Conservation (phyloP, 2,888 invertebrate genomes). For the Parnassius glacialis region DNA sequence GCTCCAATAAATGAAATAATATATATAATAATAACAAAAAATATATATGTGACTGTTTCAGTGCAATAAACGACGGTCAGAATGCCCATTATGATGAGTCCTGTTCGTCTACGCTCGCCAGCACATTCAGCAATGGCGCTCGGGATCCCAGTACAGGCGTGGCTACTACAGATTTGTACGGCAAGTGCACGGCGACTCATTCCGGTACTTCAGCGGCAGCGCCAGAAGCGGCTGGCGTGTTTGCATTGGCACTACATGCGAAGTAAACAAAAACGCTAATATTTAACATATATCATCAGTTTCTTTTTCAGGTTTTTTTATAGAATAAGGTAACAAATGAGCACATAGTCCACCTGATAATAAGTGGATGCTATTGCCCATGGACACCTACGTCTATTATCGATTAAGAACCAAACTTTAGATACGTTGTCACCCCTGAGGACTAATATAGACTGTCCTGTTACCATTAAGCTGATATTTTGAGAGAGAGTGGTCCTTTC, state of each 20-base stretch:
- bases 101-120: slow-evolving; percentile 98
- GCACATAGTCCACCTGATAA: too few relatives aligned
- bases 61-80: slow-evolving; percentile 99
- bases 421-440: too few relatives aligned
- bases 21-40: background rate
- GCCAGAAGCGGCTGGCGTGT: slow-evolving; percentile 99
- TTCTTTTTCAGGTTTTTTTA: too few relatives aligned
- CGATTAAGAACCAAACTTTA: too few relatives aligned
- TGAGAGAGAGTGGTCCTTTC: too few relatives aligned
- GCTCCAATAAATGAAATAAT: too few relatives aligned
- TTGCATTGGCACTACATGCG: slow-evolving; percentile 98
- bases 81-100: slow-evolving; percentile 99
- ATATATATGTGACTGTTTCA: slow-evolving; percentile 32
- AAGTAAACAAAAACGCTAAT: slow-evolving; percentile 85
- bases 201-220: slow-evolving; percentile 99
- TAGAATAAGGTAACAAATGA: too few relatives aligned
- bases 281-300: too few relatives aligned
- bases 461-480: too few relatives aligned
- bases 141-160: slow-evolving; percentile 99
- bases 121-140: slow-evolving; percentile 99
- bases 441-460: too few relatives aligned
- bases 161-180: slow-evolving; percentile 98
- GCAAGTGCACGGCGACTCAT: slow-evolving; percentile 99
- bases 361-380: too few relatives aligned
- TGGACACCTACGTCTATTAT: too few relatives aligned